Conservation (phyloP, 2,113 vertebrate species). For the Campylomormyrus tamandua region DNA sequence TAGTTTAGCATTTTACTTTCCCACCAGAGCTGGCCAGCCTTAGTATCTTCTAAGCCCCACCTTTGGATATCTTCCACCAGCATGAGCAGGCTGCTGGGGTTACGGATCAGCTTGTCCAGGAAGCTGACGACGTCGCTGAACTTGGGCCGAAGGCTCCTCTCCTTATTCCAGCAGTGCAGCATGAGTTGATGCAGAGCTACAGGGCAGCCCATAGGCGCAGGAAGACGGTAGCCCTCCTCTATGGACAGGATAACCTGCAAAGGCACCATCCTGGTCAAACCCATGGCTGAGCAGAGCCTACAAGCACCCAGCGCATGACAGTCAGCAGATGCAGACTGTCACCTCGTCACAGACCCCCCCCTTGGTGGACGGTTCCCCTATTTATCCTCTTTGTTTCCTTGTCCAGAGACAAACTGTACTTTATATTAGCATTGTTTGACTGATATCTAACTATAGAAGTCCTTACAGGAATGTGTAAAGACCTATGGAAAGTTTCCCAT, state of each 20-base stretch:
- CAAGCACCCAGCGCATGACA: not conserved
- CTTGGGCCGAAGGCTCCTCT: slow-evolving; percentile 80
- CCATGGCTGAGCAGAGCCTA: not conserved
- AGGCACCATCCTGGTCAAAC: slow-evolving; percentile 6
- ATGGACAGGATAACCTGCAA: slow-evolving; percentile 90
- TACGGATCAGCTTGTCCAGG: slow-evolving; percentile 92
- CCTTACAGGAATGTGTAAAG: not conserved
- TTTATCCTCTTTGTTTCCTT: not conserved
- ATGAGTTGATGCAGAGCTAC: slow-evolving; percentile 92
- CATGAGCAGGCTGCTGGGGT: slow-evolving; percentile 82
- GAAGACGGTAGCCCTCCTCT: slow-evolving; percentile 94
- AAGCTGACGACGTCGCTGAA: slow-evolving; percentile 85
- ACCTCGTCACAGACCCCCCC: not conserved
- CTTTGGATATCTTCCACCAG: slow-evolving; percentile 82
- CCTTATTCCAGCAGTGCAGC: slow-evolving; percentile 98
- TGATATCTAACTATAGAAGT: not conserved
- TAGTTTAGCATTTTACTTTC: not conserved
- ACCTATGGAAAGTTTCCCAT: not conserved
- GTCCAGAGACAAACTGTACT: not conserved
- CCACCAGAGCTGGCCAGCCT: not conserved
- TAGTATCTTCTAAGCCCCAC: slow-evolving; percentile 43
- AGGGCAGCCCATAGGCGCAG: slow-evolving; percentile 90
- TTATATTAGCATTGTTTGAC: not conserved
- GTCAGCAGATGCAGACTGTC: not conserved
- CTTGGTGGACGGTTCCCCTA: not conserved